A percentile compares a stretch with the other conserved stretches of the same genome.
Conservation (phyloP, 2,113 vertebrate species). For the Xenopus borealis region DNA sequence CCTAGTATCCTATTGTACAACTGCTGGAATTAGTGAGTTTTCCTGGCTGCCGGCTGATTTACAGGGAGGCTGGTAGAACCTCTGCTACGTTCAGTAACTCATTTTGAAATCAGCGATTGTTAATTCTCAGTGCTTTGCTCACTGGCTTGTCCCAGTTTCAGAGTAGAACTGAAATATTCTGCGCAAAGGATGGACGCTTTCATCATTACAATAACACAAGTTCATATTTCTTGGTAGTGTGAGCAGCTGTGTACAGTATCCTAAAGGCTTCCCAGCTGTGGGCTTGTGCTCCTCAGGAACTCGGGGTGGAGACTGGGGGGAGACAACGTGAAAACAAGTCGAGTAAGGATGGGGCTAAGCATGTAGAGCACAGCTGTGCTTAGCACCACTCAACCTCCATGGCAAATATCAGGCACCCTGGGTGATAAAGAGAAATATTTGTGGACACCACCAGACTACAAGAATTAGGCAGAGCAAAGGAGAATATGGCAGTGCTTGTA, state of each 20-base stretch:
- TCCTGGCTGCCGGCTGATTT: too few relatives aligned
- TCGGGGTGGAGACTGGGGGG: slow-evolving; percentile 63
- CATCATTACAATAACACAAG: neutral
- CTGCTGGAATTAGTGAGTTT: too few relatives aligned
- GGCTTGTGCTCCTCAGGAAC: slow-evolving; percentile 66
- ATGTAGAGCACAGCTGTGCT: slow-evolving; percentile 63
- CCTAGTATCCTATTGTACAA: too few relatives aligned
- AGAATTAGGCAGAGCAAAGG: slow-evolving; percentile 56
- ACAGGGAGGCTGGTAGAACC: too few relatives aligned
- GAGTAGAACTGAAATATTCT: too few relatives aligned
- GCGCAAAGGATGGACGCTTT: too few relatives aligned
- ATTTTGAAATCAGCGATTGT: too few relatives aligned
- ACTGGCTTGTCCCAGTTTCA: too few relatives aligned
- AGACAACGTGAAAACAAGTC: slow-evolving; percentile 61
- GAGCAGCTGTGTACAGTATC: slow-evolving; percentile 63
- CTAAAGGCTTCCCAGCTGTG: slow-evolving; percentile 74
- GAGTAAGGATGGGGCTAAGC: slow-evolving; percentile 67
- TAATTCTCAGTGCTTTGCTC: too few relatives aligned
- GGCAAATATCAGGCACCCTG: slow-evolving; percentile 66
- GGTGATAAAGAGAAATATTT: slow-evolving; percentile 58
- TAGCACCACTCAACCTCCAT: slow-evolving; percentile 59
- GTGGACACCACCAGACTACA: slow-evolving; percentile 64
- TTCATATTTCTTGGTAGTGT: slow-evolving; percentile 7
- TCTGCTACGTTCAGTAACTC: too few relatives aligned
- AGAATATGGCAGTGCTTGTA: slow-evolving; percentile 62